Conservation (phyloP, 2,113 vertebrate species). For the Pygoscelis antarcticus region DNA sequence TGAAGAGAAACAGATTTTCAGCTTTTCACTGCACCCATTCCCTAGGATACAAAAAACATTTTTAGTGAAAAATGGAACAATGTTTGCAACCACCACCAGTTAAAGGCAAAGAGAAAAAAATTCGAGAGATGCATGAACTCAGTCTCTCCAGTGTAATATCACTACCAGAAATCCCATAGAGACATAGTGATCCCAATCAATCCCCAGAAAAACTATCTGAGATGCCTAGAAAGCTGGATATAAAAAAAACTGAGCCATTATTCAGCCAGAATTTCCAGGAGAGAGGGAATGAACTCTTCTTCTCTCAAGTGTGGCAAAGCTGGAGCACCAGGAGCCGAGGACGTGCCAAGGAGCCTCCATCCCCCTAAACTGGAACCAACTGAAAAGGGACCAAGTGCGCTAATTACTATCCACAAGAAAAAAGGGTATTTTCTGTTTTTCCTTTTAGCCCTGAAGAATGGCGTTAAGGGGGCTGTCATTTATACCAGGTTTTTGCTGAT, state of each 20-base stretch:
- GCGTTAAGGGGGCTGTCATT: background rate
- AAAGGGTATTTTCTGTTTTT: background rate
- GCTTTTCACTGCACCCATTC: background rate
- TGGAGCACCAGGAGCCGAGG: background rate
- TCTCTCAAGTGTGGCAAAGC: background rate
- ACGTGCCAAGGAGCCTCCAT: background rate
- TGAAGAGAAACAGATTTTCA: background rate
- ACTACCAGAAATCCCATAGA: background rate
- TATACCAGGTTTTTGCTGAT: background rate
- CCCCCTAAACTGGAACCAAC: background rate
- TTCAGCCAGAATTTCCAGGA: background rate
- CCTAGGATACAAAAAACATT: background rate
- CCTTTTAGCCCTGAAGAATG: background rate
- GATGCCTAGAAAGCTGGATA: background rate
- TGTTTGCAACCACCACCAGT: rapidly evolving
- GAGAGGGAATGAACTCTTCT: background rate
- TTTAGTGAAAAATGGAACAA: background rate
- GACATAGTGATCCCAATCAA: rapidly evolving
- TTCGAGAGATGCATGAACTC: background rate
- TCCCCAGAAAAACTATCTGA: background rate
- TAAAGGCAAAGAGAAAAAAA: background rate
- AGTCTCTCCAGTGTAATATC: background rate
- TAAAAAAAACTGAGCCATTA: rapidly evolving
- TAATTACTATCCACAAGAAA: background rate
- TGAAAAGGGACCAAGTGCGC: background rate